phyloP scores from a whole-genome alignment of 1,140 invertebrate species.

The Medauroidea extradentata region DNA sequence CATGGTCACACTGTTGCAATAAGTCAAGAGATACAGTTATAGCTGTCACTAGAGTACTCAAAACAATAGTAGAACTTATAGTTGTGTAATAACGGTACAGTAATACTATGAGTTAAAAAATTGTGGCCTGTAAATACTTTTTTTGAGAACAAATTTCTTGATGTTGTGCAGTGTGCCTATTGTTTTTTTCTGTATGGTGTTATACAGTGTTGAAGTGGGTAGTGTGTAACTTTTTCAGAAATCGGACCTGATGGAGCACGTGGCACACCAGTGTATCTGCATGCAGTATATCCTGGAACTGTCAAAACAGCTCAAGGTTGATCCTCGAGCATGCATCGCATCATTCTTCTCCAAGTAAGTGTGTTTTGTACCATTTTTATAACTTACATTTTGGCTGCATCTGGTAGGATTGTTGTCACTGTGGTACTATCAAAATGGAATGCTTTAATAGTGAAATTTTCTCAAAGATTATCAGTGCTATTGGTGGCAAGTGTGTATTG shows the following conservation, averaged over 20 bases:
- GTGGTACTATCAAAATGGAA: no score
- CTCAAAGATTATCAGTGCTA: no score
- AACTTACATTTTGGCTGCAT: no score
- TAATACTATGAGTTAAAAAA: not conserved
- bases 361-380: no score
- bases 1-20: no score
- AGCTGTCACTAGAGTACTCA: no score
- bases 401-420: no score
- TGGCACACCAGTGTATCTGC: constrained; percentile 97
- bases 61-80: no score
- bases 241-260: constrained; percentile 89
- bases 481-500: no score
- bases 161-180: not conserved
- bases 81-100: no score
- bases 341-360: constrained; percentile 90
- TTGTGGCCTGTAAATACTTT: not conserved
- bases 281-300: constrained; percentile 99
- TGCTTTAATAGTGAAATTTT: no score
- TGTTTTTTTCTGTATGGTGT: not conserved
- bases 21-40: no score
- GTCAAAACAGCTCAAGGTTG: constrained; percentile 88
- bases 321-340: constrained; percentile 86
- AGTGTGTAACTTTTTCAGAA: constrained; percentile 58
- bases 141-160: not conserved
- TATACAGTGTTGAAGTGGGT: not conserved